Conservation (phyloP, 2,888 invertebrate genomes). For the Tinea trinotella region DNA sequence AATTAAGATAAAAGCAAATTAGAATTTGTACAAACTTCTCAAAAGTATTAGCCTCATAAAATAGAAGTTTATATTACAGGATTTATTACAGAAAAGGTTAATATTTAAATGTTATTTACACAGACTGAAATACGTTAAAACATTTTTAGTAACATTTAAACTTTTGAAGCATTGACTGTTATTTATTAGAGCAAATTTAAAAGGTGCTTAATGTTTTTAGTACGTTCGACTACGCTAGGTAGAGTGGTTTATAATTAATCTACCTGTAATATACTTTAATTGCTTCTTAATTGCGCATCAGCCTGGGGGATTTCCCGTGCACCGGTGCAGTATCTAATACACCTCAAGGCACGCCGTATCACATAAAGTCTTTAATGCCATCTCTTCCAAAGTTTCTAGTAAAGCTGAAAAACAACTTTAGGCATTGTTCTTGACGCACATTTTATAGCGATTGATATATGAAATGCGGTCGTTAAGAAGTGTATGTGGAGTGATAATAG, state of each 20-base stretch:
- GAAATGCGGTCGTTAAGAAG: no score
- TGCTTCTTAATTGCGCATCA: not conserved
- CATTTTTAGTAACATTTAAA: not conserved
- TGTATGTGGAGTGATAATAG: no score
- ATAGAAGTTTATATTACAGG: no score
- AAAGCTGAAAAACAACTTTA: no score
- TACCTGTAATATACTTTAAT: not conserved
- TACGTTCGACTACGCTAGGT: not conserved
- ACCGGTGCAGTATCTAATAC: not conserved
- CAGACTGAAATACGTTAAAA: not conserved
- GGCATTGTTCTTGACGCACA: no score
- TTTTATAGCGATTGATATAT: no score
- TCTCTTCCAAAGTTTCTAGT: no score
- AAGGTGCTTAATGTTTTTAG: not conserved
- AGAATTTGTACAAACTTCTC: no score
- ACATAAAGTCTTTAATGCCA: no score
- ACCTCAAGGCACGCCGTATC: not conserved
- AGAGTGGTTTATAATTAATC: not conserved
- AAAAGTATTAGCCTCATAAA: not conserved
- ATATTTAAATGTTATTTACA: not conserved
- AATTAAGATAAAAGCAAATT: not conserved
- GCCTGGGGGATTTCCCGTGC: not conserved
- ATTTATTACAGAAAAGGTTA: not conserved
- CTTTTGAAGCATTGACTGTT: no score
- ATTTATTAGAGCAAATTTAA: no score